phyloP scores from a whole-genome alignment of 2,797 vertebrate species.

The Platyrinchus mystaceus region DNA sequence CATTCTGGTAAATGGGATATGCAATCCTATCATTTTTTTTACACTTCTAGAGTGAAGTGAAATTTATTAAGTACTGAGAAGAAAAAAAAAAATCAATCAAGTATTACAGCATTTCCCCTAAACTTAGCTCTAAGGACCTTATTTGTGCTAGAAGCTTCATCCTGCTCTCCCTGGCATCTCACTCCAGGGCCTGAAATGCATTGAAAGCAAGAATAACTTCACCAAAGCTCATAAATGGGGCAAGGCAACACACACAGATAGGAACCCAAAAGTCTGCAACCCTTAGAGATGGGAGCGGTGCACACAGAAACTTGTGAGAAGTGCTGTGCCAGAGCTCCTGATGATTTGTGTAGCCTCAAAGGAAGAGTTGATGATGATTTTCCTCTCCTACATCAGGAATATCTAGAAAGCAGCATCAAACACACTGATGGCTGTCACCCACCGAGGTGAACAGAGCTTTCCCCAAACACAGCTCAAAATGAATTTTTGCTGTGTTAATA shows the following conservation, averaged over 20 bases:
- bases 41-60: neutral
- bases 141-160: neutral
- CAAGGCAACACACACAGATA: neutral
- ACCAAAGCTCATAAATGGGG: neutral
- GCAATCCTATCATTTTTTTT: neutral
- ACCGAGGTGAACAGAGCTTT: neutral
- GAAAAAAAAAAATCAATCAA: neutral
- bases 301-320: neutral
- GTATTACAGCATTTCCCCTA: neutral
- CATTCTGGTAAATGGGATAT: neutral
- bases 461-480: neutral
- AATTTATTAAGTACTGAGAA: neutral
- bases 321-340: neutral
- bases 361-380: neutral
- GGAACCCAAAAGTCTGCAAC: neutral
- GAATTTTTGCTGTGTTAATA: neutral
- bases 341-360: neutral
- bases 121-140: neutral
- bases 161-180: neutral
- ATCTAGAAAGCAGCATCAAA: neutral
- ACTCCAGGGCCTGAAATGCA: neutral
- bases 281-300: neutral
- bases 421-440: neutral
- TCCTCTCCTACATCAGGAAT: neutral
- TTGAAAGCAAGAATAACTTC: neutral